Conservation (phyloP, 1,140 invertebrate species). For the Aphaenogaster ashmeadi region DNA sequence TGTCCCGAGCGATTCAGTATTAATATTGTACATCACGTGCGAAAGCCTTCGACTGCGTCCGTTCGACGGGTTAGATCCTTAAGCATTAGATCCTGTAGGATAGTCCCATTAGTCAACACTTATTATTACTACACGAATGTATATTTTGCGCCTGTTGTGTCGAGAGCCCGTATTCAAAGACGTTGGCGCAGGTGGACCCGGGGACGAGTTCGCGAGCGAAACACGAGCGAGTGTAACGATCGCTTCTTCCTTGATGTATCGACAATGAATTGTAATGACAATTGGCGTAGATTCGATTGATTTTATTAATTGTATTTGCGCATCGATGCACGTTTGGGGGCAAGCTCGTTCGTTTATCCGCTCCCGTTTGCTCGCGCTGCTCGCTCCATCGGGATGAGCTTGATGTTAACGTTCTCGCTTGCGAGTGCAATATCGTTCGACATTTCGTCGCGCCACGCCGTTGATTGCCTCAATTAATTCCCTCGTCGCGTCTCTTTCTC, state of each 20-base stretch:
- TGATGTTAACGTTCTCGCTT: neutral
- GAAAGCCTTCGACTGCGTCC: slow-evolving; percentile 52
- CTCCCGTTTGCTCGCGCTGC: neutral
- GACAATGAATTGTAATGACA: neutral
- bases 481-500: neutral
- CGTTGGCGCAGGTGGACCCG: neutral
- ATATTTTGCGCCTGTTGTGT: slow-evolving; percentile 25
- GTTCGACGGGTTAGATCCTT: slow-evolving; percentile 40
- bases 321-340: neutral
- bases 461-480: neutral
- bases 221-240: neutral
- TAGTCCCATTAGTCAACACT: slow-evolving; percentile 50
- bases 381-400: neutral
- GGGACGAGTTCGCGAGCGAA: neutral
- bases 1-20: slow-evolving; percentile 42
- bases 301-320: neutral
- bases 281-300: neutral
- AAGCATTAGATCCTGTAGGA: slow-evolving; percentile 14
- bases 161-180: slow-evolving; percentile 19
- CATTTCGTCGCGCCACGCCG: neutral
- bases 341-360: slow-evolving; percentile 5
- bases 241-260: neutral
- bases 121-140: slow-evolving; percentile 60
- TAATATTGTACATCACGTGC: slow-evolving; percentile 26
- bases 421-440: neutral